These are phyloP conservation scores for Ips nitidus DNA, from an alignment of 1,140 invertebrate genomes.

Conservation along the genomic window DNA sequence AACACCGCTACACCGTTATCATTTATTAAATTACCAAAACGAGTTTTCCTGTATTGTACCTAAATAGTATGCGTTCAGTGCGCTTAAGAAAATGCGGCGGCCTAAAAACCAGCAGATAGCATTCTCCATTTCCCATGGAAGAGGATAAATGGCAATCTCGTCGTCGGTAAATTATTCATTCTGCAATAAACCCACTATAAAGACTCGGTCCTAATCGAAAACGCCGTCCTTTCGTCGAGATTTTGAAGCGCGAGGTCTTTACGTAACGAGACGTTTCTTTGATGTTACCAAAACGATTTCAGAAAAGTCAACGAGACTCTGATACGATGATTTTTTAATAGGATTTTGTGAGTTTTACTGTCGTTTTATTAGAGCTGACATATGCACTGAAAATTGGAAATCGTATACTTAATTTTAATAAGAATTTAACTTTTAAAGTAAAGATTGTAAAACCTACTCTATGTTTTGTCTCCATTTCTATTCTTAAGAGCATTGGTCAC, in stretches of 20 bases:
- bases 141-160: conserved; percentile 4
- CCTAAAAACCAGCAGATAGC: no score
- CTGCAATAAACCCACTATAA: conserved; percentile 13
- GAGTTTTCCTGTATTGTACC: no score
- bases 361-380: no score
- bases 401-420: no score
- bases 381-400: no score
- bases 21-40: neutral
- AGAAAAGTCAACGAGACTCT: neutral
- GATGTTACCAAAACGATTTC: conserved; percentile 2
- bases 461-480: no score
- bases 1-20: no score
- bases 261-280: neutral
- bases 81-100: no score
- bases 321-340: conserved; percentile 1
- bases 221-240: neutral
- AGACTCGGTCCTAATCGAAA: conserved; percentile 1
- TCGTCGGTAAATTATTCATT: conserved; percentile 9
- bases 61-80: no score
- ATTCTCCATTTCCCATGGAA: neutral
- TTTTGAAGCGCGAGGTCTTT: neutral
- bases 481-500: no score
- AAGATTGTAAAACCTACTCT: no score
- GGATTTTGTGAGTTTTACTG: neutral
- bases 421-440: no score